phyloP scores from a whole-genome alignment of 2,797 vertebrate species.

The Eutrigla gurnardus region DNA sequence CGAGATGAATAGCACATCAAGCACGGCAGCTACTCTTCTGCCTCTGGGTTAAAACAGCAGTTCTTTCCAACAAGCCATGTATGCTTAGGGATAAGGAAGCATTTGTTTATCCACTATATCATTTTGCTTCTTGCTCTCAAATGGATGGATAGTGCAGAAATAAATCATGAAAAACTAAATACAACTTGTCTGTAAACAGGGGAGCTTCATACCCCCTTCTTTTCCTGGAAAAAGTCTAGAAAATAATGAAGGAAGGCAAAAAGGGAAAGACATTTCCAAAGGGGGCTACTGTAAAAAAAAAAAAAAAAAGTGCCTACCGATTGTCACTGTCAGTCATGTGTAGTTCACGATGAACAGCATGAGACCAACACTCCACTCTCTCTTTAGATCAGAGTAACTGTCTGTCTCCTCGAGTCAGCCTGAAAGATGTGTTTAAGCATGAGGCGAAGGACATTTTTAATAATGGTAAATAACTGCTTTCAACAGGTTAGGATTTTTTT shows the following conservation, averaged over 20 bases:
- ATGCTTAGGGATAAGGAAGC: not conserved
- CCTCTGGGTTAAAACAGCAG: not conserved
- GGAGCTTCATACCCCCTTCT: not conserved
- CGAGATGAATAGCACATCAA: slow-evolving; percentile 15
- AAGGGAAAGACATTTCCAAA: not conserved
- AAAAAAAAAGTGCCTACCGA: slow-evolving; percentile 3
- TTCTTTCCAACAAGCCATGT: not conserved
- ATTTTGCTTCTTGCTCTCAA: slow-evolving; percentile 3
- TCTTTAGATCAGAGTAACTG: slow-evolving; percentile 22
- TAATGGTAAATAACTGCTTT: slow-evolving; percentile 13
- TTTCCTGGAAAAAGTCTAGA: not conserved
- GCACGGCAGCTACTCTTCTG: not conserved
- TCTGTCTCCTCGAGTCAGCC: not conserved
- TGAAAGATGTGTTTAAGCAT: slow-evolving; percentile 20
- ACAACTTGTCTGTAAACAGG: not conserved
- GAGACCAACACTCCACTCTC: slow-evolving; percentile 4
- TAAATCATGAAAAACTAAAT: slow-evolving; percentile 20
- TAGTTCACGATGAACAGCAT: slow-evolving; percentile 22
- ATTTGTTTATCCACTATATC: not conserved
- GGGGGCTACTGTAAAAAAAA: not conserved
- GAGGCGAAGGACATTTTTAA: not conserved
- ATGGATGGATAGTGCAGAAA: not conserved
- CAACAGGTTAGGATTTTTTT: slow-evolving; percentile 12
- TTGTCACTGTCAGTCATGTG: slow-evolving; percentile 21
- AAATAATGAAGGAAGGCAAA: not conserved